Conservation (phyloP, 2,888 invertebrate species). For the Tetragonisca angustula region DNA sequence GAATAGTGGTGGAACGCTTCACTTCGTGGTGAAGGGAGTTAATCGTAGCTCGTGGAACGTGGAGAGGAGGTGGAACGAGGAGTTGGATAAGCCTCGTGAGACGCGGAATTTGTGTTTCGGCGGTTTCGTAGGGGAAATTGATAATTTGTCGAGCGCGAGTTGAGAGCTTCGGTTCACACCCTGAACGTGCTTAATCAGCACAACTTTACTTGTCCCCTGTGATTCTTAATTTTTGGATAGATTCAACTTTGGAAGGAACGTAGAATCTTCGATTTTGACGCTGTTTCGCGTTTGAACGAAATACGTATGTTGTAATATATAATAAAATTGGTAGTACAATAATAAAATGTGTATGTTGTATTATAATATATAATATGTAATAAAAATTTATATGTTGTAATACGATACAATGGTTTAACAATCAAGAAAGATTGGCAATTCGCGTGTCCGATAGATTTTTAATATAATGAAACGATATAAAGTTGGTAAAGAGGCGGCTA, state of each 20-base stretch:
- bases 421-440: background rate
- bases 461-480: background rate
- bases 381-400: too few relatives aligned
- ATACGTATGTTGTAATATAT: too few relatives aligned
- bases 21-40: constrained; percentile 9
- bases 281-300: too few relatives aligned
- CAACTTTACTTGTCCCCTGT: too few relatives aligned
- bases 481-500: background rate
- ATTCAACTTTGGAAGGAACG: too few relatives aligned
- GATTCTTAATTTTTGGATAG: too few relatives aligned
- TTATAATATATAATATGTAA: too few relatives aligned
- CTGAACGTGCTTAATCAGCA: too few relatives aligned
- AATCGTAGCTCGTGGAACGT: constrained; percentile 22
- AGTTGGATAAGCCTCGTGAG: background rate
- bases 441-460: background rate
- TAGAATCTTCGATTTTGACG: too few relatives aligned
- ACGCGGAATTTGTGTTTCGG: background rate
- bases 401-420: too few relatives aligned
- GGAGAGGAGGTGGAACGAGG: background rate
- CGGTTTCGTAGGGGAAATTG: background rate
- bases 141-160: background rate
- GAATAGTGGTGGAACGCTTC: background rate
- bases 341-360: too few relatives aligned
- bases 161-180: background rate
- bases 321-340: too few relatives aligned